These are phyloP conservation scores for Muscina levida DNA, from an alignment of 2,888 invertebrate genomes.

Conservation along the genomic window DNA sequence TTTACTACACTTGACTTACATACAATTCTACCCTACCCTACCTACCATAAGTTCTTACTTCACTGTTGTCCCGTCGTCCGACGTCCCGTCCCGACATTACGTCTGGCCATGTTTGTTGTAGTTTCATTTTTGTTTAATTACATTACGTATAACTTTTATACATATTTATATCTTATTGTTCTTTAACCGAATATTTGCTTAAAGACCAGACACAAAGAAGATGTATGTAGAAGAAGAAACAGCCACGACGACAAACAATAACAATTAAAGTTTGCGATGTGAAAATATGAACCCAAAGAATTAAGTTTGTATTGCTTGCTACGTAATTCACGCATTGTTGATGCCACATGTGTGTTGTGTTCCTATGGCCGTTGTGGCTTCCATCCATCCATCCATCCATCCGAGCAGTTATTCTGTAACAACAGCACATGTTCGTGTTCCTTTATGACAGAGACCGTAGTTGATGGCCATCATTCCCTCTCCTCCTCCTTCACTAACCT, in stretches of 20 bases:
- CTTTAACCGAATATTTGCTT: conserved; percentile 21
- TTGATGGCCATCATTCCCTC: not conserved
- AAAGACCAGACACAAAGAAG: conserved; percentile 31
- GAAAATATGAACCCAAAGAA: conserved; percentile 48
- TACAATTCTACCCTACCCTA: too few relatives aligned
- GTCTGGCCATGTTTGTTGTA: too few relatives aligned
- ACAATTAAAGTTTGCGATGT: conserved; percentile 51
- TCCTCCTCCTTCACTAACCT: conserved; percentile 30
- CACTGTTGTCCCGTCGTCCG: too few relatives aligned
- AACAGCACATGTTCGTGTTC: not conserved
- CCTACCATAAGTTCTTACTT: too few relatives aligned
- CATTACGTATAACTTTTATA: conserved; percentile 33
- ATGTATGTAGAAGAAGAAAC: too few relatives aligned
- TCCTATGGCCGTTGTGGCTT: not conserved
- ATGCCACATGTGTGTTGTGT: conserved; percentile 14
- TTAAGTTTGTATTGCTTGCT: not conserved
- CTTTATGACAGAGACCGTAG: not conserved
- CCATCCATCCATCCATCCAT: not conserved
- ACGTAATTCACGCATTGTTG: conserved; percentile 12
- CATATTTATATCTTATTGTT: conserved; percentile 13
- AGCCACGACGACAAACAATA: conserved; percentile 34
- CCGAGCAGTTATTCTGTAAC: not conserved
- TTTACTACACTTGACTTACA: too few relatives aligned
- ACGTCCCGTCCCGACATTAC: too few relatives aligned
- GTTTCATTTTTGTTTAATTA: conserved; percentile 44